phyloP scores from a whole-genome alignment of 1,140 invertebrate species.

The Aphaenogaster rudis region DNA sequence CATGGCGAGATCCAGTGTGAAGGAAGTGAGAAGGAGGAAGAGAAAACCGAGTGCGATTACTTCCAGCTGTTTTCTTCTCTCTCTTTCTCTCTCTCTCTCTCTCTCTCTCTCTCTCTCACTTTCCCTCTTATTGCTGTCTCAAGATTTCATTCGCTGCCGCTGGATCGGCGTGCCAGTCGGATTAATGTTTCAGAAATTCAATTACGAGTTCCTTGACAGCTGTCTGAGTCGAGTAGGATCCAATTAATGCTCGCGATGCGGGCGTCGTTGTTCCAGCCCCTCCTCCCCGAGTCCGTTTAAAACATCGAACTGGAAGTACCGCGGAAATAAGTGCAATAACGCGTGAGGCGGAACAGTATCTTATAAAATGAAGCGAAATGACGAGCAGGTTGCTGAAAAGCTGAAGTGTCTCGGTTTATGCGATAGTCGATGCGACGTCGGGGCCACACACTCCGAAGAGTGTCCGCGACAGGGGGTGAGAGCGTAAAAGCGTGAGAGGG shows the following conservation, averaged over 20 bases:
- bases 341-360: slow-evolving; percentile 7
- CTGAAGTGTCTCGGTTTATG: slow-evolving; percentile 54
- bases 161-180: slow-evolving; percentile 65
- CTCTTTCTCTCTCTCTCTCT: neutral
- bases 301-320: slow-evolving; percentile 42
- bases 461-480: neutral
- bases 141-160: slow-evolving; percentile 58
- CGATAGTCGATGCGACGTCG: slow-evolving; percentile 39
- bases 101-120: slow-evolving; percentile 19
- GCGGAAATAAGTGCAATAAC: slow-evolving; percentile 47
- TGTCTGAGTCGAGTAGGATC: slow-evolving; percentile 70
- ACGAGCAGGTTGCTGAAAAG: slow-evolving; percentile 42
- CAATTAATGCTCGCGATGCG: slow-evolving; percentile 77
- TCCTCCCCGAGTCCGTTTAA: slow-evolving; percentile 14
- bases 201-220: slow-evolving; percentile 73
- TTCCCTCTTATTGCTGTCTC: slow-evolving; percentile 49
- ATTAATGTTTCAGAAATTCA: slow-evolving; percentile 77
- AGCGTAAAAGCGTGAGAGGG: neutral
- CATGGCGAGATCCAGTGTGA: neutral
- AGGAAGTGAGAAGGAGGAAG: neutral
- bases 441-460: neutral
- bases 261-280: slow-evolving; percentile 22
- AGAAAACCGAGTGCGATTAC: slow-evolving; percentile 35
- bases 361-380: slow-evolving; percentile 59
- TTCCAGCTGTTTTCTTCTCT: slow-evolving; percentile 42